phyloP scores from a whole-genome alignment of 2,888 invertebrate genomes.

The Synanthedon formicaeformis region DNA sequence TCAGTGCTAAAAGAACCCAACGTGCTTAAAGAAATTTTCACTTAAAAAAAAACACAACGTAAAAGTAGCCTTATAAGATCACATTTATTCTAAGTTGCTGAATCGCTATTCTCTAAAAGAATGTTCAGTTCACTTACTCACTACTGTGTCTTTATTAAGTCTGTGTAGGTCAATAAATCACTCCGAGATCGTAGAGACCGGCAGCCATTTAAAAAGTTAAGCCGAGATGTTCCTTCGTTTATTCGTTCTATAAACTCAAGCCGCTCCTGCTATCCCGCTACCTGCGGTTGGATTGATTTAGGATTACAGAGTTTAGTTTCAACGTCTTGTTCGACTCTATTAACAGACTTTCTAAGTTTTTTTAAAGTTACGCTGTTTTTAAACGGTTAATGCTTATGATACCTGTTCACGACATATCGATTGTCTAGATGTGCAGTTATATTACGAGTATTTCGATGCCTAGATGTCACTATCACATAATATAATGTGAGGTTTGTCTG shows the following conservation, averaged over 20 bases:
- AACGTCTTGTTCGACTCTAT: conserved; percentile 2
- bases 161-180: conserved; percentile 21
- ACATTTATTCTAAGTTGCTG: no score
- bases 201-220: conserved; percentile 43
- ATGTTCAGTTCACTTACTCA: neutral
- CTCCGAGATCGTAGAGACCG: conserved; percentile 17
- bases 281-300: conserved; percentile 8
- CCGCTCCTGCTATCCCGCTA: conserved; percentile 6
- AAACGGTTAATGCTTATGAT: no score
- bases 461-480: no score
- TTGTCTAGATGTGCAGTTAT: no score
- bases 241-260: conserved; percentile 25
- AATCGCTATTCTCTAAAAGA: neutral
- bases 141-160: neutral
- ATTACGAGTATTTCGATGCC: no score
- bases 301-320: conserved; percentile 5
- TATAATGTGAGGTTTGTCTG: no score
- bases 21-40: no score
- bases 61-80: no score
- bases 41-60: no score
- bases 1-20: no score
- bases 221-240: conserved; percentile 25
- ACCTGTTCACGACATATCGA: no score
- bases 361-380: no score
- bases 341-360: neutral